phyloP scores from a whole-genome alignment of 2,797 vertebrate genomes.

The Cheirogaleus major region DNA sequence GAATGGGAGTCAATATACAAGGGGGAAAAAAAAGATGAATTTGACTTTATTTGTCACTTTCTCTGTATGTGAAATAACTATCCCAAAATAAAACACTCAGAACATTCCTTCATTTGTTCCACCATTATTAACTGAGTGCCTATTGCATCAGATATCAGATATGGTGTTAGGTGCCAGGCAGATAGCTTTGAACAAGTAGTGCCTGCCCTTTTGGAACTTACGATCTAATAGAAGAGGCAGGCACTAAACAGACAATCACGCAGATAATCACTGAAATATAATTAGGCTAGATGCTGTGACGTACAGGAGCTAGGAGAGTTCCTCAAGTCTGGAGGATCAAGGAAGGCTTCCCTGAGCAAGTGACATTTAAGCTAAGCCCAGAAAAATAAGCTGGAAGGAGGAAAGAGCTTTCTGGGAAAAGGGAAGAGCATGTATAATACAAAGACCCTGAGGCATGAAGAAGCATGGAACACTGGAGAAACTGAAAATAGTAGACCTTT shows the following conservation, averaged over 20 bases:
- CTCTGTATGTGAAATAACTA: background rate
- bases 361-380: background rate
- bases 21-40: background rate
- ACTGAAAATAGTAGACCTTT: background rate
- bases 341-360: background rate
- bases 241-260: background rate
- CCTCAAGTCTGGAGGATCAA: background rate
- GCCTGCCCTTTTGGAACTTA: background rate
- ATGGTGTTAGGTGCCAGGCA: background rate
- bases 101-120: background rate
- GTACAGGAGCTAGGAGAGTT: background rate
- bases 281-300: background rate
- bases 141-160: background rate
- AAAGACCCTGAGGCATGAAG: background rate
- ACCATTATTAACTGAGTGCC: background rate
- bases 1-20: background rate
- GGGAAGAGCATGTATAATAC: background rate
- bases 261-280: background rate
- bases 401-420: background rate
- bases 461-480: background rate
- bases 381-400: background rate
- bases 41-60: background rate
- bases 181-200: background rate
- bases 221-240: background rate
- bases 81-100: constrained; percentile 8